phyloP scores from a whole-genome alignment of 2,888 invertebrate species.

The Lacanobia wlatinum region DNA sequence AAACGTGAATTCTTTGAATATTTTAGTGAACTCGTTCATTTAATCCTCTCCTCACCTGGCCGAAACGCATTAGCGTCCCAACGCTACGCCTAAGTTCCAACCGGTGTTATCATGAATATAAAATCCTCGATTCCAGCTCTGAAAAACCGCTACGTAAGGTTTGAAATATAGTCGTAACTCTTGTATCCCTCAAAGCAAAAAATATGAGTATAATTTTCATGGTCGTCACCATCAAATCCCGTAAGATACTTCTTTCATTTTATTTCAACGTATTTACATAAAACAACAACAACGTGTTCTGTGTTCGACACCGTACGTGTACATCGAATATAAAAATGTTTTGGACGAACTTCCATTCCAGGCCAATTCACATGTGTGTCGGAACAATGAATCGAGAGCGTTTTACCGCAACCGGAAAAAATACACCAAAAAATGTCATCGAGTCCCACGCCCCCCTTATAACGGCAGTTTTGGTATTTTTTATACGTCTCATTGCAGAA shows the following conservation, averaged over 20 bases:
- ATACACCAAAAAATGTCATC: slow-evolving; percentile 62
- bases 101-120: slow-evolving; percentile 62
- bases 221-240: slow-evolving; percentile 42
- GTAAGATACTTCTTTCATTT: slow-evolving; percentile 43
- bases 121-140: slow-evolving; percentile 46
- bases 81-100: slow-evolving; percentile 40
- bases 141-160: slow-evolving; percentile 55
- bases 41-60: slow-evolving; percentile 38
- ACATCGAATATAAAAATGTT: slow-evolving; percentile 44
- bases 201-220: slow-evolving; percentile 43
- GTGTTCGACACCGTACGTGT: slow-evolving; percentile 8
- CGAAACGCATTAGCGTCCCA: slow-evolving; percentile 59
- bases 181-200: slow-evolving; percentile 42
- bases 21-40: slow-evolving; percentile 50
- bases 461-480: slow-evolving; percentile 50
- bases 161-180: slow-evolving; percentile 43
- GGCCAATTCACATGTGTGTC: slow-evolving; percentile 57
- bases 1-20: slow-evolving; percentile 13
- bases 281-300: slow-evolving; percentile 30
- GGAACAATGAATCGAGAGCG: slow-evolving; percentile 51
- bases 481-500: slow-evolving; percentile 72
- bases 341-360: slow-evolving; percentile 51
- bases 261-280: slow-evolving; percentile 54
- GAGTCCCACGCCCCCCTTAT: slow-evolving; percentile 42
- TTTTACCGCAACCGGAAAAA: slow-evolving; percentile 43